A percentile compares a stretch with the other conserved stretches of the same genome.
Conservation (phyloP, 1,140 invertebrate species). For the Stegodyphus dumicola region DNA sequence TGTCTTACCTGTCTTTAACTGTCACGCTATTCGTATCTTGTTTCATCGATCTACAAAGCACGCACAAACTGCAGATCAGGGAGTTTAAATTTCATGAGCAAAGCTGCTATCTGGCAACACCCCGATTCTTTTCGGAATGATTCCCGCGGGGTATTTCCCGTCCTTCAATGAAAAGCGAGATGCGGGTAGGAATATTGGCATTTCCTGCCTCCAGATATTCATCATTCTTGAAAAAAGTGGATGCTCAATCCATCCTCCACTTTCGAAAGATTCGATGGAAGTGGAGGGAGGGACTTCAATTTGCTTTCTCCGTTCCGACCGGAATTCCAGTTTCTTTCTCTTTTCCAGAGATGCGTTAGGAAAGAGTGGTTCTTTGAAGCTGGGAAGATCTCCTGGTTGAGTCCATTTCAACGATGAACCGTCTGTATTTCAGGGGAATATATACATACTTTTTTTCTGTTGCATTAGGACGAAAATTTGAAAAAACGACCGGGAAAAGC, state of each 20-base stretch:
- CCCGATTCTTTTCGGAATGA: too few species aligned
- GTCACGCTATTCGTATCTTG: too few species aligned
- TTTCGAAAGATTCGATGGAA: not conserved
- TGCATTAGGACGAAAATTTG: too few species aligned
- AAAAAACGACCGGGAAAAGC: too few species aligned
- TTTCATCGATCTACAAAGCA: too few species aligned
- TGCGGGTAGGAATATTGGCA: not conserved
- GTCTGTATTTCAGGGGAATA: not conserved
- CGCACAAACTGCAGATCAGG: too few species aligned
- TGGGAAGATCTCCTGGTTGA: not conserved
- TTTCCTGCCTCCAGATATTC: conserved; percentile 8
- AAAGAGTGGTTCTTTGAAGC: not conserved
- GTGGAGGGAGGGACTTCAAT: conserved; percentile 10
- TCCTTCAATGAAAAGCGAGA: too few species aligned
- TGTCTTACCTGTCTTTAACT: too few species aligned
- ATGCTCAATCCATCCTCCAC: not conserved
- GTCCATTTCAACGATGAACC: not conserved
- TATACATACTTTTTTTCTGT: too few species aligned
- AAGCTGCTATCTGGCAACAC: too few species aligned
- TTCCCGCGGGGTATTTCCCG: too few species aligned
- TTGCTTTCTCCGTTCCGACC: not conserved
- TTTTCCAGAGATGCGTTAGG: not conserved
- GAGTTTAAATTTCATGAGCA: too few species aligned
- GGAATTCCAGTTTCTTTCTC: conserved; percentile 20
- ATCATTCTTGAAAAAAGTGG: not conserved